A percentile compares a stretch with the other conserved stretches of the same genome.
These are phyloP conservation scores for Pristiophorus japonicus DNA, from an alignment of 2,113 vertebrate genomes.

Conservation along the genomic window DNA sequence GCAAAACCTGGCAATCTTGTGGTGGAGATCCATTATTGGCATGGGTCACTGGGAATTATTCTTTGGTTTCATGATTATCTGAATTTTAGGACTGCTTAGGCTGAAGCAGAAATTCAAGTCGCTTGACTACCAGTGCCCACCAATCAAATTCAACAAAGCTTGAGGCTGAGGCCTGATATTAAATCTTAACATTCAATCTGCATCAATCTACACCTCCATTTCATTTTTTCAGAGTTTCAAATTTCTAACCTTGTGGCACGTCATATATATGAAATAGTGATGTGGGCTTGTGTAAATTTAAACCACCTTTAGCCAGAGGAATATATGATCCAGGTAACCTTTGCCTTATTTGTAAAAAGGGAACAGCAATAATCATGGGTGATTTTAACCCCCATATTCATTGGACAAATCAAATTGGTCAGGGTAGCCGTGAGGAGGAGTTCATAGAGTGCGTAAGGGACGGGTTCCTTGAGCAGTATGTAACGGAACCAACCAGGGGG, in stretches of 20 bases:
- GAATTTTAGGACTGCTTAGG: background rate
- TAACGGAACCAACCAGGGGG: too few relatives aligned
- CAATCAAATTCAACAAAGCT: background rate
- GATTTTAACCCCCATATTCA: too few relatives aligned
- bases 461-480: too few relatives aligned
- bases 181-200: background rate
- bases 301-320: background rate
- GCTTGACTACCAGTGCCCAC: background rate
- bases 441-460: too few relatives aligned
- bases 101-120: background rate
- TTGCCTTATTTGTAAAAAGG: background rate
- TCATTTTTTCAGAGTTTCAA: background rate
- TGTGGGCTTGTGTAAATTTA: background rate
- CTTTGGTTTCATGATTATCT: background rate
- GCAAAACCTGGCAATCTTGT: background rate
- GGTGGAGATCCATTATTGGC: background rate
- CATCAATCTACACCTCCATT: background rate
- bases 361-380: too few relatives aligned
- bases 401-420: too few relatives aligned
- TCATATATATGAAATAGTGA: background rate
- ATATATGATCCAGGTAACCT: background rate
- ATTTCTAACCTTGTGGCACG: background rate
- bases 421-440: too few relatives aligned
- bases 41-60: background rate
- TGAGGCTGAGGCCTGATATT: background rate